Percentiles rank a stretch among this genome's conserved stretches.
Evolutionary conservation across 2,888 invertebrate species (phyloP).

Genomic region (Tridacna gigas): DNA sequence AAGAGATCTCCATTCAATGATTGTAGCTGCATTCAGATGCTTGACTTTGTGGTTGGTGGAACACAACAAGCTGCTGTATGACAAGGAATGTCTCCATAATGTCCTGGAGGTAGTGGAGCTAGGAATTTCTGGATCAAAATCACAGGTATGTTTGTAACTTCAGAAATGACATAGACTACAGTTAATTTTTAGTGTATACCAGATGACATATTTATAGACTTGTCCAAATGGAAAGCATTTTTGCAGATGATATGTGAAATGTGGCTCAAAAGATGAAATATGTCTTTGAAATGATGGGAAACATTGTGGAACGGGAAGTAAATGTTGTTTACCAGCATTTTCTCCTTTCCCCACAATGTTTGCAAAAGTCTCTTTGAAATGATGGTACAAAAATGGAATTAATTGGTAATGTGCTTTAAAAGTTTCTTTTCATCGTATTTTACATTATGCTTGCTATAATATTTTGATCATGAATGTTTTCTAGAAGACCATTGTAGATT

Average conservation of each 20-base stretch:
- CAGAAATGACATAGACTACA: no score
- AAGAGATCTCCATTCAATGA: conserved; percentile 96
- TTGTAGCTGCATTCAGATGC: conserved; percentile 89
- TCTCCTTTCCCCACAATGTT: background rate
- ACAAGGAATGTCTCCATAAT: conserved; percentile 95
- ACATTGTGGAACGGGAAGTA: conserved; percentile 4
- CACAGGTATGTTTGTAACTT: conserved; percentile 85
- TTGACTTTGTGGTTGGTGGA: conserved; percentile 93
- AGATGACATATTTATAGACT: background rate
- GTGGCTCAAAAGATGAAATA: no score
- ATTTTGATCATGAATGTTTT: no score
- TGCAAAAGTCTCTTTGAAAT: background rate
- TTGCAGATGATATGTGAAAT: no score
- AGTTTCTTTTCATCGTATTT: no score
- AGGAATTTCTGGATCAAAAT: conserved; percentile 97
- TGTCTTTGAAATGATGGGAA: background rate
- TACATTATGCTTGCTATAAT: no score
- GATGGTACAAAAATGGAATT: no score
- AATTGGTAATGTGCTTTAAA: no score
- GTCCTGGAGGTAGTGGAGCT: conserved; percentile 98
- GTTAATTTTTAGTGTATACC: background rate
- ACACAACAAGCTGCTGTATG: conserved; percentile 94
- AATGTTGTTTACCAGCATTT: background rate
- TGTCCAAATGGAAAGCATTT: background rate
- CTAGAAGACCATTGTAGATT: no score